phyloP scores from a whole-genome alignment of 2,888 invertebrate genomes.

The Napeogenes inachia region DNA sequence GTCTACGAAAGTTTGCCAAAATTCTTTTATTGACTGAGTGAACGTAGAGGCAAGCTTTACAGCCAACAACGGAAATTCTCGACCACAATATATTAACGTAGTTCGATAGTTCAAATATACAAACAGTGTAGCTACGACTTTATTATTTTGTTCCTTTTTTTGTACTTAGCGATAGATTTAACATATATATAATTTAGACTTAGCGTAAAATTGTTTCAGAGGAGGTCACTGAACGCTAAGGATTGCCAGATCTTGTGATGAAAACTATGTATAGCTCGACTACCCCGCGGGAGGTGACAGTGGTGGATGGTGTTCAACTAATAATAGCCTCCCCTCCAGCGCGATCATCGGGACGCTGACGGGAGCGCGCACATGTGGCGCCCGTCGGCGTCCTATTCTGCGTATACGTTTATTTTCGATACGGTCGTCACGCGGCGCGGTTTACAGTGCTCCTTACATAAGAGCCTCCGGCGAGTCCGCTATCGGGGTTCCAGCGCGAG shows the following conservation, averaged over 20 bases:
- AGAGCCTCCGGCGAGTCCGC: conserved; percentile 48
- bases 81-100: conserved; percentile 41
- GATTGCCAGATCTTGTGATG: conserved; percentile 71
- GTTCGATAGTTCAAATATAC: conserved; percentile 32
- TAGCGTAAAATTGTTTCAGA: conserved; percentile 50
- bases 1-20: conserved; percentile 76
- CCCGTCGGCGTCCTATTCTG: conserved; percentile 55
- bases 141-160: conserved; percentile 9
- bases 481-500: conserved; percentile 44
- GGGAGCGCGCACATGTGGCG: conserved; percentile 73
- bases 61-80: conserved; percentile 50
- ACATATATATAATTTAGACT: background rate
- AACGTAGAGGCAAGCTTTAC: conserved; percentile 61
- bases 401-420: conserved; percentile 72
- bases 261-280: conserved; percentile 72
- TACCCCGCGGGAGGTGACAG: conserved; percentile 77
- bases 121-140: conserved; percentile 26
- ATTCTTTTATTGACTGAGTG: conserved; percentile 74
- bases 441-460: conserved; percentile 66
- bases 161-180: background rate
- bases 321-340: conserved; percentile 77
- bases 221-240: conserved; percentile 71
- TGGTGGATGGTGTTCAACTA: conserved; percentile 75
- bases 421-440: conserved; percentile 74
- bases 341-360: conserved; percentile 62